Evolutionary conservation across 2,113 vertebrate species (phyloP), one percentile per base, ranked within the genome.

Genomic region (Scytalopus superciliaris): DNA sequence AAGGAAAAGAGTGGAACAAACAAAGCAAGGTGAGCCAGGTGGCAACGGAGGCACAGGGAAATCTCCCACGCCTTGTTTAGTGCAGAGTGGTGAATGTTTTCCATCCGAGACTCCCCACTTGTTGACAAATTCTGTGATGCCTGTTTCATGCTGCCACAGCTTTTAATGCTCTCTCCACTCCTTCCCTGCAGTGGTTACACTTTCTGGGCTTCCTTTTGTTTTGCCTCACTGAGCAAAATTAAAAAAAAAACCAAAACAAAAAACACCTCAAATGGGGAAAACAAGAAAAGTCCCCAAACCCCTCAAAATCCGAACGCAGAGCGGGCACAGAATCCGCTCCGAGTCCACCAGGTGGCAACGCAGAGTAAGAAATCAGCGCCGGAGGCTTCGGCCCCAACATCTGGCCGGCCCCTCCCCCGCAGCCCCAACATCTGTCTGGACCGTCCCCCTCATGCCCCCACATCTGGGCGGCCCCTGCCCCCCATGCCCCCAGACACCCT

Each of bases 301-400:
- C 6, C 5, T 19, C 2, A 6, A n/a, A 3, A 0, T 17, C 22
- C 17, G 53, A 59, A 70, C 4, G 33, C 49, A 40, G 14, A n/a
- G 39, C 70, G 39, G 44, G 13, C n/a, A 33, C 12, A 30, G 64
- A 77, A 68, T n/a, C 14, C 44, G 19, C 19, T 39, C 39, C 50
- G 33, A 33, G 22, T 74, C 85, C 93, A 91, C 79, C 90, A 91
- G 90, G 80, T 93, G 95, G 93, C 90, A 88, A 93, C 56, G 35
- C 4, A 14, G 70, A 91, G 84, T 50, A 74, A 64, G 70, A 88
- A 90, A 94, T 59, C 39, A 9, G 6, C 50, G 13, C 35, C 10
- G 2, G 19, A 21, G 14, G 47, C 22, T 24, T 28, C 63, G n/a
- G 49, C 56, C 24, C 6, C 28, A 14, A 59, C 78, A 55, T 60